Evolutionary conservation across 2,888 invertebrate genomes (phyloP), one percentile per base, ranked within the genome.

Genomic region (Lissonota sp.): DNA sequence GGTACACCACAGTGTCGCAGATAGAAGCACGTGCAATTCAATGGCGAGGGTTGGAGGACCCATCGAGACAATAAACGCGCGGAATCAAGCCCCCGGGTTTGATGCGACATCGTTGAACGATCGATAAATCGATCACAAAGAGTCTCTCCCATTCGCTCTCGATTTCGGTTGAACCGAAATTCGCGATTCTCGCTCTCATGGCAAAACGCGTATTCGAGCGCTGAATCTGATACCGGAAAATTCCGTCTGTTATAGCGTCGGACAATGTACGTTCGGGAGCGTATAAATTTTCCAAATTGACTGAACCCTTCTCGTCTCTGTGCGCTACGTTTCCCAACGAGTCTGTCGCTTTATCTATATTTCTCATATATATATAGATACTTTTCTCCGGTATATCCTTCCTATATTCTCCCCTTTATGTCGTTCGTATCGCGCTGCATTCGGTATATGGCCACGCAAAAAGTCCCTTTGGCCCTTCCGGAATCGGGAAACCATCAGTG

Each of bases 281-380:
- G 44, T 53, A 79, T 70, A 49, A 58, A 70, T 74, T 57, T 58
- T 57, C 69, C 12, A 74, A 74, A 74, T 74, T 74, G 70, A 57
- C 51, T 58, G 63, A 64, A 69, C 40, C 57, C 7, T 26, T 51
- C 67, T 49, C 55, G 53, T 40, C 14, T 53, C 60, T 16, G 2
- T 49, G 14, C 46, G 26, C 26, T 46, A 14, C 46, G 12, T 26
- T 46, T 40, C 46, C 5, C 14, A 26, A n/a, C 55, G 40, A 16
- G 5, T 49, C 26, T 49, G 7, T 26, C 8, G 69, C n/a, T 78
- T 14, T 49, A 10, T 12, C 26, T 57, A 53, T 39, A 37, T 46
- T 8, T 66, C 51, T 58, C n/a, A 58, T 44, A 26, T 7, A 12
- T 8, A n/a, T 14, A 57, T 46, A 39, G 26, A 44, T 44, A 44